Percentiles rank a stretch among this genome's conserved stretches.
These are phyloP conservation scores for Spheniscus humboldti DNA, from an alignment of 2,797 vertebrate genomes.

Conservation along the genomic window DNA sequence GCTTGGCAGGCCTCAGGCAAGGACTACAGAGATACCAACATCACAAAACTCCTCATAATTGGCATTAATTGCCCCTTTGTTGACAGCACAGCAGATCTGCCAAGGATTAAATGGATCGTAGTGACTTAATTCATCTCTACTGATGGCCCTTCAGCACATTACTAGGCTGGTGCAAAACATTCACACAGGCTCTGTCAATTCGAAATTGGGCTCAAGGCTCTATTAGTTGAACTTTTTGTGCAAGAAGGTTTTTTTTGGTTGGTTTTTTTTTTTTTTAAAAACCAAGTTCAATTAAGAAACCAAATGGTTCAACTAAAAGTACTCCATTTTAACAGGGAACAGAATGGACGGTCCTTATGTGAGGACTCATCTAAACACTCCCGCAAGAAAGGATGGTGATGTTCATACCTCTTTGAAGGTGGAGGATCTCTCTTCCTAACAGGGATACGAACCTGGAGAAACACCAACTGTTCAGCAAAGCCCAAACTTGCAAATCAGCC, in stretches of 20 bases:
- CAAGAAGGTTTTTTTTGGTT: background rate
- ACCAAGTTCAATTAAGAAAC: background rate
- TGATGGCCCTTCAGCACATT: background rate
- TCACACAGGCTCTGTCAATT: background rate
- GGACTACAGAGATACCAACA: conserved; percentile 16
- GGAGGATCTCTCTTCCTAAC: background rate
- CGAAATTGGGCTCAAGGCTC: background rate
- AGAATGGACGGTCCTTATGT: background rate
- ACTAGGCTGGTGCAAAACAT: background rate
- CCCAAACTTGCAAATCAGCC: background rate
- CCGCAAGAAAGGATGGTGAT: background rate
- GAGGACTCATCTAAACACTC: background rate
- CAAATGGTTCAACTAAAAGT: background rate
- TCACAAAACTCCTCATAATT: conserved; percentile 40
- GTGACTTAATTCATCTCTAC: background rate
- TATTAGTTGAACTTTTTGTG: background rate
- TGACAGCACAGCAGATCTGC: conserved; percentile 21
- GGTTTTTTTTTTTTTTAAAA: too few species aligned
- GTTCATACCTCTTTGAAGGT: background rate
- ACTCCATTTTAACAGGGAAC: background rate
- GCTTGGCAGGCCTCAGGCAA: conserved; percentile 25
- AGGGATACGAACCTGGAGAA: background rate
- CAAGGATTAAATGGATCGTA: background rate
- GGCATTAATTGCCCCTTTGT: conserved; percentile 47
- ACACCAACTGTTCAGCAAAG: background rate